Evolutionary conservation across 2,797 vertebrate genomes (phyloP).

Genomic region (Xenops minutus): DNA sequence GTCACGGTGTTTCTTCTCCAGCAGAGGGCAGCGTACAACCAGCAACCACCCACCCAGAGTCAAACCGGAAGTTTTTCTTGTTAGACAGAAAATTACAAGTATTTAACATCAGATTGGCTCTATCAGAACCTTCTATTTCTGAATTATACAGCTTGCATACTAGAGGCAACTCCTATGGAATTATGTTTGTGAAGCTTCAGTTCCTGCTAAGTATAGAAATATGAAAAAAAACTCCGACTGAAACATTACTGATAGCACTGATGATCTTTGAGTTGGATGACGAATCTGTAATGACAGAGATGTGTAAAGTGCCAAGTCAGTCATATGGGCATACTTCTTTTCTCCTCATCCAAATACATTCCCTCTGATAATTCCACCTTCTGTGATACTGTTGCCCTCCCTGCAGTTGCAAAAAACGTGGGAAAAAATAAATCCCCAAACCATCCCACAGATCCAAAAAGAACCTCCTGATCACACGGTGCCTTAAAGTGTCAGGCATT

Average conservation of each 20-base stretch:
- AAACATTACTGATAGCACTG: neutral
- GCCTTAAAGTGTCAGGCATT: neutral
- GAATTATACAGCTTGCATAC: neutral
- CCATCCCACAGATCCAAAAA: neutral
- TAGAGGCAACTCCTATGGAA: neutral
- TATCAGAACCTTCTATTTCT: neutral
- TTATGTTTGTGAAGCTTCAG: neutral
- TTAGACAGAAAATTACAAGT: fast-evolving
- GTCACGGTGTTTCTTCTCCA: neutral
- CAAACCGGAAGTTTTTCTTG: neutral
- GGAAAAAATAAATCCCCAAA: neutral
- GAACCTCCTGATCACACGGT: neutral
- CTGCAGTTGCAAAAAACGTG: neutral
- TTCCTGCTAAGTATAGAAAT: neutral
- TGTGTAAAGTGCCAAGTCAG: neutral
- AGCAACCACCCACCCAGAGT: neutral
- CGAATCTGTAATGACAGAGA: neutral
- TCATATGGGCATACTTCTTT: neutral
- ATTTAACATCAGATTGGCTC: neutral
- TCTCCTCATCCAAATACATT: neutral
- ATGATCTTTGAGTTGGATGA: neutral
- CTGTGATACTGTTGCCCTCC: neutral
- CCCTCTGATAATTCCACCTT: neutral
- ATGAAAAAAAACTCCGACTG: neutral
- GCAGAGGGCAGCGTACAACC: constrained; percentile 69